Evolutionary conservation across 2,888 invertebrate species (phyloP).

Genomic region (Mythimna impura): DNA sequence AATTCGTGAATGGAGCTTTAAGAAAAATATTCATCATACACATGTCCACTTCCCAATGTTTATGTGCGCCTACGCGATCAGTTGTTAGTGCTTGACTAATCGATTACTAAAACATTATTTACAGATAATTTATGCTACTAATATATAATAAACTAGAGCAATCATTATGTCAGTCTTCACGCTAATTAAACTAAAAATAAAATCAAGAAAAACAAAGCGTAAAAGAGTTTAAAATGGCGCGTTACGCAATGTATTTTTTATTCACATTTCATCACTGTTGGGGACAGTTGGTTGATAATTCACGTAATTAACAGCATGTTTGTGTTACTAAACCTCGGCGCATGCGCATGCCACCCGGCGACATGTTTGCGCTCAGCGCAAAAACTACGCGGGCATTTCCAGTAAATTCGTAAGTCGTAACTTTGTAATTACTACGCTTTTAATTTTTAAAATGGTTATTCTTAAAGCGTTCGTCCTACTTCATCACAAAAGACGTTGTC

Average conservation of each 20-base stretch:
- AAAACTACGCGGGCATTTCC: slow-evolving; percentile 79
- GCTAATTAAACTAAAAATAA: slow-evolving; percentile 49
- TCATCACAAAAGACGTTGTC: slow-evolving; percentile 32
- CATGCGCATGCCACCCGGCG: slow-evolving; percentile 70
- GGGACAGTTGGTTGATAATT: slow-evolving; percentile 82
- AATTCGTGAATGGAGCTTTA: slow-evolving; percentile 25
- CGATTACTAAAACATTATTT: slow-evolving; percentile 15
- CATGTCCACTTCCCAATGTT: slow-evolving; percentile 8
- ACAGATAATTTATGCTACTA: slow-evolving; percentile 11
- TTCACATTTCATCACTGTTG: slow-evolving; percentile 82
- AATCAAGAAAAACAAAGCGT: slow-evolving; percentile 57
- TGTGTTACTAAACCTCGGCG: slow-evolving; percentile 73
- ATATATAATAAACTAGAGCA: slow-evolving; percentile 41
- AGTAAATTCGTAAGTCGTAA: slow-evolving; percentile 77
- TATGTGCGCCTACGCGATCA: background rate
- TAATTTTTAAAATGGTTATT: slow-evolving; percentile 64
- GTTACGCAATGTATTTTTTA: slow-evolving; percentile 83
- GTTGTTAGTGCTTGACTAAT: slow-evolving; percentile 19
- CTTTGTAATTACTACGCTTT: slow-evolving; percentile 77
- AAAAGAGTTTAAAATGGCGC: slow-evolving; percentile 65
- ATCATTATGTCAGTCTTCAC: slow-evolving; percentile 17
- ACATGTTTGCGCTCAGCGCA: slow-evolving; percentile 76
- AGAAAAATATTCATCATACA: slow-evolving; percentile 4
- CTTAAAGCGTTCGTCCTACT: slow-evolving; percentile 52
- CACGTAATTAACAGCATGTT: slow-evolving; percentile 82